These are phyloP conservation scores for Paradoxurus hermaphroditus DNA, from an alignment of 2,113 vertebrate genomes.

Conservation along the genomic window DNA sequence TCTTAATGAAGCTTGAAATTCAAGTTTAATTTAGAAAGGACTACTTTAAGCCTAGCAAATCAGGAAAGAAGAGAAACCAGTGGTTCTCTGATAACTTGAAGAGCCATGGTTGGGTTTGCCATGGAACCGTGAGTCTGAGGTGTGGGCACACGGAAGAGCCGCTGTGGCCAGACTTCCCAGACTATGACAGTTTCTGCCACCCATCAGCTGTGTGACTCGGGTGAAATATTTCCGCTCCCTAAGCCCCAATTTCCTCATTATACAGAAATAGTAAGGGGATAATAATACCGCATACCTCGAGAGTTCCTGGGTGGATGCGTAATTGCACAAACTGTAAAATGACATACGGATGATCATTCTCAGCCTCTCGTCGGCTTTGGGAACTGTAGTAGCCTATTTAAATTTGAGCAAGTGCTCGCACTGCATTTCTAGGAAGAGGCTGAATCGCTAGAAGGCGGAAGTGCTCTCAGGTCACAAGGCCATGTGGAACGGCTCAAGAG, in stretches of 20 bases:
- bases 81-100: neutral
- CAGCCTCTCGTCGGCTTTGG: too few species aligned
- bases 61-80: neutral
- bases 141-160: neutral
- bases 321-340: neutral
- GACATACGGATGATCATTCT: neutral
- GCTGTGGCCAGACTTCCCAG: neutral
- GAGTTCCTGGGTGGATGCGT: neutral
- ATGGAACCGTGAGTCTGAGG: neutral
- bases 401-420: neutral
- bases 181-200: neutral
- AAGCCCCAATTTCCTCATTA: neutral
- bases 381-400: neutral
- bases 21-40: conserved; percentile 48
- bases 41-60: conserved; percentile 1
- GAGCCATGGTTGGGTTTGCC: neutral
- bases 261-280: neutral
- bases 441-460: neutral
- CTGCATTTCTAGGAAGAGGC: neutral
- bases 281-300: neutral
- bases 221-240: neutral
- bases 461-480: neutral
- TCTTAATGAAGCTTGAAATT: conserved; percentile 58
- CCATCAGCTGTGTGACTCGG: neutral
- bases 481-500: neutral